A percentile compares a stretch with the other conserved stretches of the same genome.
Conservation (phyloP, 2,113 vertebrate species). For the Bos indicus region DNA sequence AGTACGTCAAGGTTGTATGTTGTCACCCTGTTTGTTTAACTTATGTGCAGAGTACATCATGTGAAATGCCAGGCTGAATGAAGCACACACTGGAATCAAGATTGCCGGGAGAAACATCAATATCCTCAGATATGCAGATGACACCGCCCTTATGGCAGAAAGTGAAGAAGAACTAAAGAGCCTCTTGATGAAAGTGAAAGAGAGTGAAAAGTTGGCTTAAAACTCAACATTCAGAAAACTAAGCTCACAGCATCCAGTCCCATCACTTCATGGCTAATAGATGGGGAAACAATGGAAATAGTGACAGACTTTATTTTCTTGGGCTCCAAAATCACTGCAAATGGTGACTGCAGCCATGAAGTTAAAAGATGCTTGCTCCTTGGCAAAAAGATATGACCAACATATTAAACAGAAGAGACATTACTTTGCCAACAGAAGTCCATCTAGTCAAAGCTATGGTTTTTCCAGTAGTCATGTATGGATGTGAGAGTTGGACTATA, state of each 20-base stretch:
- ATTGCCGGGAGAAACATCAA: neutral
- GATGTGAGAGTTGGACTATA: neutral
- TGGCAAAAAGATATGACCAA: neutral
- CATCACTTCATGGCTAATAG: neutral
- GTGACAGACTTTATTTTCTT: neutral
- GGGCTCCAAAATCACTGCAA: neutral
- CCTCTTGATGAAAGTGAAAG: neutral
- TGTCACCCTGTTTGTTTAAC: neutral
- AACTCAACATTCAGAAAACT: neutral
- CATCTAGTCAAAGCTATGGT: neutral
- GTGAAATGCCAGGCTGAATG: neutral
- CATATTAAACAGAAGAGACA: neutral
- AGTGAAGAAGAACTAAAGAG: neutral
- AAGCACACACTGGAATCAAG: neutral
- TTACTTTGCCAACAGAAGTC: neutral
- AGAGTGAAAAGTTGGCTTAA: neutral
- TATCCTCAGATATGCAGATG: neutral
- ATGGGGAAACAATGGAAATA: neutral
- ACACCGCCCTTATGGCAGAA: neutral
- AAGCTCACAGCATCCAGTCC: neutral
- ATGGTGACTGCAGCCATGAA: neutral
- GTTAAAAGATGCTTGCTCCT: neutral
- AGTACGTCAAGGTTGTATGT: neutral
- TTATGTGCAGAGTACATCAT: neutral
- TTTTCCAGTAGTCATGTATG: neutral